Base-by-base conservation (phyloP, 2,888 invertebrate species). In the Brachynemurus nebulosus region DNA sequence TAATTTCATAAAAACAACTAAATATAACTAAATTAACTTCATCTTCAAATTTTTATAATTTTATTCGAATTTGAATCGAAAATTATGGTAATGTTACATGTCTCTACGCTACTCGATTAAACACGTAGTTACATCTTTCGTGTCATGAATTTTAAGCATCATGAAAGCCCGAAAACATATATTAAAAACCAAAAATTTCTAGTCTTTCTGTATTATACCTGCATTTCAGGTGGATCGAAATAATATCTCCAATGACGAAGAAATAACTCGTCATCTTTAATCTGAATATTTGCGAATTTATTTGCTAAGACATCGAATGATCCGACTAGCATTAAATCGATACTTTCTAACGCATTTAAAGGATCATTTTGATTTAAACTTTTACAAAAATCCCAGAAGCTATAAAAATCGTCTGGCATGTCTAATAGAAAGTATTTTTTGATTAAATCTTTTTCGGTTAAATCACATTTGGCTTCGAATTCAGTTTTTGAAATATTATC, bases 201-300 rank as follows among this genome's bases (percentile, higher is more conserved):
- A n/a, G n/a, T n/a, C n/a, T n/a, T n/a, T n/a, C n/a, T n/a, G 35
- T 48, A 41, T 51, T 49, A 51, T 60, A 79, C 79, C 67, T 90
- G 86, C 63, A 93, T 86, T 65, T 96, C 95, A 8, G 96, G 95
- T 8, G 92, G 89, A 68, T 97, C 96, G 63, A 83, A 90, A 60
- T 76, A 90, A 64, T 85, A 95, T 53, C 96, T 74, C 85, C 89
- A 92, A 60, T 93, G 90, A 8, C 78, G 65, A 39, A 90, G 69
- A 33, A 19, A 37, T 59, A 80, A 86, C 47, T 78, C 67, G 48
- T 76, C 71, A 47, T 72, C 64, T 1, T 70, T 63, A 18, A 74
- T 59, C 45, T 65, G 62, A 2, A 70, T 70, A 39, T 57, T 55
- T 46, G 55, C 54, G 49, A 84, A 69, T 55, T 73, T 74, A 5